These are phyloP conservation scores for Sialis lutaria DNA, from an alignment of 2,888 invertebrate genomes.

Conservation along the genomic window DNA sequence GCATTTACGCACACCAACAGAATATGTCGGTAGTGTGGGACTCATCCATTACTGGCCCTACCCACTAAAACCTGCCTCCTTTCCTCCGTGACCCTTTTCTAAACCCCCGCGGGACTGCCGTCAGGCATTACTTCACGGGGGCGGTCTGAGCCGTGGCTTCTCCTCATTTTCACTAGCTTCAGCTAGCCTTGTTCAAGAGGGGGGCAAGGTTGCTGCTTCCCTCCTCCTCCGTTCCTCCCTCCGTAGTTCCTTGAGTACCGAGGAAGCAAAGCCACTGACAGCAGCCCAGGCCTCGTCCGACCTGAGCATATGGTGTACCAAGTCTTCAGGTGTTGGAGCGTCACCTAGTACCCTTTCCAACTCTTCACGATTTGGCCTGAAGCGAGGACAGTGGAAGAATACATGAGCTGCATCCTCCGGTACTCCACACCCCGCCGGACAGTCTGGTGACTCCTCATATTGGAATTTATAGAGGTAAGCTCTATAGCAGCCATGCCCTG, in stretches of 20 bases:
- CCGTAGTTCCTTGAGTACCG: neutral
- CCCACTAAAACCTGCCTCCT: no score
- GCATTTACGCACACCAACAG: no score
- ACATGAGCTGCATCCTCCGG: constrained; percentile 9
- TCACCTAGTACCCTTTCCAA: neutral
- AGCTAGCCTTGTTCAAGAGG: no score
- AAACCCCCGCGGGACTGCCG: no score
- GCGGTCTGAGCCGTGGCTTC: no score
- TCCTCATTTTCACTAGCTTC: no score
- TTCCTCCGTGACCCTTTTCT: no score
- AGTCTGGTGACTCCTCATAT: constrained; percentile 5
- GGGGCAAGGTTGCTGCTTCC: constrained; percentile 1
- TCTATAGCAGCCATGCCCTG: neutral
- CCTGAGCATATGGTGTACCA: neutral
- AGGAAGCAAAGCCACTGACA: neutral
- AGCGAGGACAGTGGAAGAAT: constrained; percentile 9
- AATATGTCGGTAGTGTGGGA: no score
- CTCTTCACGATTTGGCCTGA: constrained; percentile 3
- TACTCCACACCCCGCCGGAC: constrained; percentile 5
- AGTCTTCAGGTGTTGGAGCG: neutral
- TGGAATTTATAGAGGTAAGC: constrained; percentile 3
- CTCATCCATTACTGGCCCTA: no score
- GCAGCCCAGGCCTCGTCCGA: neutral
- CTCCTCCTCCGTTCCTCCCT: neutral
- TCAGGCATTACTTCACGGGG: no score